Conservation (phyloP, 2,113 vertebrate genomes). For the Caranx ignobilis region DNA sequence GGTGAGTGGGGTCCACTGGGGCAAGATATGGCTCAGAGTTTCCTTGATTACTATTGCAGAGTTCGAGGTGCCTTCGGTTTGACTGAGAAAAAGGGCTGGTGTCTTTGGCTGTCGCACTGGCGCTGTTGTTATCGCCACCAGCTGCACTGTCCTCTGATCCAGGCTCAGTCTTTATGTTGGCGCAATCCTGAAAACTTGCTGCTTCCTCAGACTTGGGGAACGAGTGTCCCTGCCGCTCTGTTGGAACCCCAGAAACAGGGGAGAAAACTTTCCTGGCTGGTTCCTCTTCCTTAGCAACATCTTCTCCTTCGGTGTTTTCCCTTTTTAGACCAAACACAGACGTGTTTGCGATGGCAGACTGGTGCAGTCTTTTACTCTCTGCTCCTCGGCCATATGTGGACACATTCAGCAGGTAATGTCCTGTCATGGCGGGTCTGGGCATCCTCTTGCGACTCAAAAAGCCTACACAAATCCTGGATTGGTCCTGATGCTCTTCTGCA, state of each 20-base stretch:
- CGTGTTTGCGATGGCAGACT: conserved; percentile 73
- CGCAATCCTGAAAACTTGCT: conserved; percentile 37
- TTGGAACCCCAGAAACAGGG: conserved; percentile 55
- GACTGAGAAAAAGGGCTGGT: conserved; percentile 84
- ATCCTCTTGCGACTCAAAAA: conserved; percentile 88
- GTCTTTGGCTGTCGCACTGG: conserved; percentile 84
- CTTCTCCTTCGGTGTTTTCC: conserved; percentile 79
- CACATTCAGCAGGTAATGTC: conserved; percentile 97
- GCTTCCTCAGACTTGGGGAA: conserved; percentile 38
- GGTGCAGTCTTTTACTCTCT: conserved; percentile 87
- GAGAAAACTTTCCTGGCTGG: conserved; percentile 45
- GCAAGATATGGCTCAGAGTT: conserved; percentile 81
- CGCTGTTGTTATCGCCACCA: conserved; percentile 55
- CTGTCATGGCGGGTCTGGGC: conserved; percentile 94
- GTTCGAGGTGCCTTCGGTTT: conserved; percentile 82
- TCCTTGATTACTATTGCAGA: conserved; percentile 78
- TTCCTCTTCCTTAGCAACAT: conserved; percentile 50
- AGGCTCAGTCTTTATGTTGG: conserved; percentile 78
- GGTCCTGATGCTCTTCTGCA: conserved; percentile 74
- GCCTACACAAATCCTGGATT: conserved; percentile 87
- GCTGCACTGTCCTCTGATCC: conserved; percentile 68
- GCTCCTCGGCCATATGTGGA: conserved; percentile 95
- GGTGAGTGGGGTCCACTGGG: conserved; percentile 73
- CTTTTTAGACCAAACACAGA: conserved; percentile 73
- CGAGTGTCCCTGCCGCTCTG: conserved; percentile 81